Evolutionary conservation across 2,888 invertebrate species (phyloP), one percentile per base, ranked within the genome.

Genomic region (Drosophila algonquin): DNA sequence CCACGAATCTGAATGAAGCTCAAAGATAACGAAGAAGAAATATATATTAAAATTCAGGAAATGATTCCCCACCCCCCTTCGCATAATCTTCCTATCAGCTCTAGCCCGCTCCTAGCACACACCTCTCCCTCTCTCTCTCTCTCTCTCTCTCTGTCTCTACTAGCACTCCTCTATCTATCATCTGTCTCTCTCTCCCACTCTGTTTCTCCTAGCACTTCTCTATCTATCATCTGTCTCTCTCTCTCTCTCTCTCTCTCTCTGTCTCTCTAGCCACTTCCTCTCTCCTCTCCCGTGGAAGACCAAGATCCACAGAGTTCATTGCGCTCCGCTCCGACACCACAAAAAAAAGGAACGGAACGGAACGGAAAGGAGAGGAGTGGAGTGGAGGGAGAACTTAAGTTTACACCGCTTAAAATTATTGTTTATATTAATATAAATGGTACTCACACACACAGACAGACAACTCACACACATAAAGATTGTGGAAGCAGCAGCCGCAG

Each of bases 381-480:
- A 47, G 35, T 24, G 48, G 32, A 52, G 53, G 58, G 73, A 76
- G 60, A 89, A 85, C 82, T 80, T 89, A 72, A 87, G 75, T 85
- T 82, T 65, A 82, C 76, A 76, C 70, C 75, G 75, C 76, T 80
- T 73, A 73, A 80, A 78, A 76, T 76, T 65, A 87, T 78, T 82
- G 86, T 85, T 82, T 88, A 82, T 85, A 82, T 82, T 88, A 85
- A 82, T 84, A 84, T 83, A 87, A 89, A 89, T 84, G 76, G 63
- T 73, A 69, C 65, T 74, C 64, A 63, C 61, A 54, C 65, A 64
- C 64, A 48, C 24, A 57, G 45, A 35, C 63, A 47, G 30, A 27
- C 57, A 40, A 14, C n/a, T n/a, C n/a, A 45, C 63, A 35, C 21
- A 46, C 50, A 24, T 24, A 12, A 12, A 35, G 21, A 56, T 50